Evolutionary conservation across 2,797 vertebrate species (phyloP).

Genomic region (Potorous gilbertii): DNA sequence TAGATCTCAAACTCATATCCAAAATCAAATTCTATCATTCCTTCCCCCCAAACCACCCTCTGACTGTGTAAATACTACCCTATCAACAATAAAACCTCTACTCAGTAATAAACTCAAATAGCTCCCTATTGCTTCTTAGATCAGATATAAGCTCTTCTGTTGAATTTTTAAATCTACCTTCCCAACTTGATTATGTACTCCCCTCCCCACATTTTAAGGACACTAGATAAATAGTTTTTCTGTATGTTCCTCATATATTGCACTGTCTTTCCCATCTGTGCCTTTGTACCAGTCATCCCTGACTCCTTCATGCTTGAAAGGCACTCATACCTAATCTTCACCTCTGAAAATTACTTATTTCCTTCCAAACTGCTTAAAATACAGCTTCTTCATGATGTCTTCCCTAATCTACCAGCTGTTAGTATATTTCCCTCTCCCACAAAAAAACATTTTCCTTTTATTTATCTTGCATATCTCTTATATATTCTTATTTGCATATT

Average conservation of each 20-base stretch:
- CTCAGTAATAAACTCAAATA: background rate
- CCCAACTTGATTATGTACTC: background rate
- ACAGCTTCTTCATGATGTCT: background rate
- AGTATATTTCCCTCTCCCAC: background rate
- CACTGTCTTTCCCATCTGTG: background rate
- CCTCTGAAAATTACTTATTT: background rate
- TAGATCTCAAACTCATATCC: background rate
- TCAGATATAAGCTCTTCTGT: background rate
- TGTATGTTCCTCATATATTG: background rate
- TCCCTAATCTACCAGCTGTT: background rate
- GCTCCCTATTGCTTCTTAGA: background rate
- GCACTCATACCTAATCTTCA: background rate
- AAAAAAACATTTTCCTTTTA: background rate
- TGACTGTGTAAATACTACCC: background rate
- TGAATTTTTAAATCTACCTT: background rate
- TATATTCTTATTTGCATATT: too few species aligned
- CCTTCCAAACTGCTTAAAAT: background rate
- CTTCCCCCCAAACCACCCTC: background rate
- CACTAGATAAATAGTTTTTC: background rate
- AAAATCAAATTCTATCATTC: background rate
- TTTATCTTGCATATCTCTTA: background rate
- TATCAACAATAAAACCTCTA: background rate
- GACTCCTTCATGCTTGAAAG: background rate
- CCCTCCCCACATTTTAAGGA: background rate
- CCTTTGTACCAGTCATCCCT: background rate